Evolutionary conservation across 1,140 invertebrate genomes (phyloP), one percentile per base, ranked within the genome.

Genomic region (Drosophila malerkotliana): DNA sequence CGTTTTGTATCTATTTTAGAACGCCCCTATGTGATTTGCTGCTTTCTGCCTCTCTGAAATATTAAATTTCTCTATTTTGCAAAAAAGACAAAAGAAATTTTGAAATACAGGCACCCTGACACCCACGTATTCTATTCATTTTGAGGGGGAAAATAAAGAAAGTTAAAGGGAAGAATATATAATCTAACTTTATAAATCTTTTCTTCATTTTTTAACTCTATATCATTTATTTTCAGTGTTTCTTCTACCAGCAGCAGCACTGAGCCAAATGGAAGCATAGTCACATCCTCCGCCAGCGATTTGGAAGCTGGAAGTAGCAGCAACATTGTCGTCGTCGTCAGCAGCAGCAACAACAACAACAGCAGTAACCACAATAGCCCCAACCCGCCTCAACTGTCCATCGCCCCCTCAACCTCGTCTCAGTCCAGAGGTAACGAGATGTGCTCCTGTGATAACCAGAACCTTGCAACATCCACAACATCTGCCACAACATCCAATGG

Each of bases 191-290:
- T 37, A 12, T 4, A 37, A 12, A 37, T 12, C 34, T 44, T 44
- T 44, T 3, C 14, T 44, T 12, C 5, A 37, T 0, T 37, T 37
- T 37, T 37, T 37, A 24, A 53, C 28, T 21, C 28, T 1, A 10
- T 52, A 7, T 34, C 41, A 60, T 28, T 68, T 44, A 44, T 56
- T 71, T 82, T 5, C 56, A 58, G 66, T 75, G 69, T 64, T 56
- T 67, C 71, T 59, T 74, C 79, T 59, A 90, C 54, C 74, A 81
- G 62, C 73, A 68, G 57, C 68, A 68, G 57, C 68, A 77, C 41
- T 48, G 69, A 74, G 53, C 59, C 72, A 63, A 69, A 55, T 71
- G 47, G 32, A 61, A 78, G 44, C 57, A 28, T 60, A 72, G 73
- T 72, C 66, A 66, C 57, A 51, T 58, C 28, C 57, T 57, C 73